Base-by-base conservation (phyloP, 1,140 invertebrate genomes). In the Atta texana region DNA sequence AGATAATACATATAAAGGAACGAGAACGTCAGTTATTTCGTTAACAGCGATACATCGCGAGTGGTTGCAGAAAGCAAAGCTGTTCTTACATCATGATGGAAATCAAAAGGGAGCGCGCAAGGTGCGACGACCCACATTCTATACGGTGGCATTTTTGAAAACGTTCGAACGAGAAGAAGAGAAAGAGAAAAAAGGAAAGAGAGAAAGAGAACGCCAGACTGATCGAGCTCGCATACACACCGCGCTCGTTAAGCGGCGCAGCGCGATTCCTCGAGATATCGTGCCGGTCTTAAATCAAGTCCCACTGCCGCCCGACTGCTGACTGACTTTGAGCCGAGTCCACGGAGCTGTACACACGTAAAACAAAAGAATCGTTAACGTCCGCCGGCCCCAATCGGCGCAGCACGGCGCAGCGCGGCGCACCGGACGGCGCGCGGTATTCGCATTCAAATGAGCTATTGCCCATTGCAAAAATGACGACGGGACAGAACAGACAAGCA, bases 301-400 rank as follows among this genome's bases (percentile, higher is more conserved):
- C 92, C 91, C 90, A 89, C 91, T 93, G 76, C 81, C 84, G 92
- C 88, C 91, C 92, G 88, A 92, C 90, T 91, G 90, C 91, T 93
- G 93, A 94, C 93, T 93, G 94, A 94, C 93, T 94, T 93, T 94
- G 92, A 94, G 92, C 92, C 86, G 87, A 90, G 86, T 90, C 92
- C 92, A 87, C 89, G 92, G 92, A 80, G 91, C 87, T 91, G 92
- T 91, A 89, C 90, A 93, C 93, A 93, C 93, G 92, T 94, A 93
- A 94, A 94, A 94, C 93, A 94, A 94, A 94, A 94, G 93, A 94
- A 94, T 94, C 93, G 93, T 94, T 94, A 94, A 94, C 93, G 92
- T 94, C 92, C 90, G 76, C 89, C 88, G 85, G 53, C 24, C 6
- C 18, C 16, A 7, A 21, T 55, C 59, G 86, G 89, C 76, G 49